These are phyloP conservation scores for Tetragnatha montana DNA, from an alignment of 2,888 invertebrate genomes.

Conservation along the genomic window DNA sequence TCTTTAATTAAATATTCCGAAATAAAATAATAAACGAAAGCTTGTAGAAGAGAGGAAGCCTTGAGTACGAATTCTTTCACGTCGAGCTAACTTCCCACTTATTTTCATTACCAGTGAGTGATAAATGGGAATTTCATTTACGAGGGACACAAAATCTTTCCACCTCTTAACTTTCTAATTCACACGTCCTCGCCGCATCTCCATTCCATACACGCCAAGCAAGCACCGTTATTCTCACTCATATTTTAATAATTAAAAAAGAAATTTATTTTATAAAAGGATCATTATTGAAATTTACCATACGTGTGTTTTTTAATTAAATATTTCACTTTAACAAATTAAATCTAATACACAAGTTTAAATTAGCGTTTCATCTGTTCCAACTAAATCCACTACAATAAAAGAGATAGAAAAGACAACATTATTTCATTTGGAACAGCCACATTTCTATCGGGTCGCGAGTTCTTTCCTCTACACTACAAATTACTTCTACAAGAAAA, in stretches of 20 bases:
- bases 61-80: constrained; percentile 36
- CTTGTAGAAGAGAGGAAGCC: not conserved
- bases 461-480: no score
- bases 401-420: no score
- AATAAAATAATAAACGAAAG: constrained; percentile 4
- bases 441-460: no score
- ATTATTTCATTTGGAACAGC: no score
- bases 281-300: not conserved
- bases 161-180: no score
- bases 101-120: constrained; percentile 44
- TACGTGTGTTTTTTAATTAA: no score
- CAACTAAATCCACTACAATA: no score
- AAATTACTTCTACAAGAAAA: no score
- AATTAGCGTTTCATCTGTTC: no score
- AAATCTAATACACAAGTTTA: no score
- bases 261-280: not conserved
- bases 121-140: constrained; percentile 48
- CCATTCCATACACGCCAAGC: not conserved
- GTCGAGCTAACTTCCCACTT: constrained; percentile 40
- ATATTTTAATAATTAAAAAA: not conserved
- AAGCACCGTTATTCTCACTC: not conserved
- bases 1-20: not conserved
- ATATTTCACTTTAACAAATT: no score
- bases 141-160: constrained; percentile 23
- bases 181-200: not conserved